Percentiles rank a stretch among this genome's conserved stretches.
Evolutionary conservation across 2,797 vertebrate species (phyloP).

Genomic region (Smutsia temminckii): DNA sequence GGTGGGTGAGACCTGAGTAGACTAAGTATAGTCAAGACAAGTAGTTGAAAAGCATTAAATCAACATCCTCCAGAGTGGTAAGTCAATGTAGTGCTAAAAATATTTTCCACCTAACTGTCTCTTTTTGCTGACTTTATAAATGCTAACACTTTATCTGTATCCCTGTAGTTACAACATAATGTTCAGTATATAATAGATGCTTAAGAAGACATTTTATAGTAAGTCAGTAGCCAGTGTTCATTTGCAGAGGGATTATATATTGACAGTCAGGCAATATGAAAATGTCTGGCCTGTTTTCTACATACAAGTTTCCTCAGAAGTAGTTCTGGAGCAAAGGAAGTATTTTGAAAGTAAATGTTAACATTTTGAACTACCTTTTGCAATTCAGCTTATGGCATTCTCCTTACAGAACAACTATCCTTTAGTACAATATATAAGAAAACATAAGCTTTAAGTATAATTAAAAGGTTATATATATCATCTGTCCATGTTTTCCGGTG

Average conservation of each 20-base stretch:
- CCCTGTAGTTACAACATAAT: background rate
- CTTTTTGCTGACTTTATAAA: background rate
- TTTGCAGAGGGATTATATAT: background rate
- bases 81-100: background rate
- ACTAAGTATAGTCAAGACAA: background rate
- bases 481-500: background rate
- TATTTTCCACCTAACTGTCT: background rate
- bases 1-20: background rate
- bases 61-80: background rate
- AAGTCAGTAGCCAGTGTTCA: background rate
- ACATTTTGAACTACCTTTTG: conserved; percentile 22
- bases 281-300: background rate
- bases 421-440: background rate
- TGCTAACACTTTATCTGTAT: background rate
- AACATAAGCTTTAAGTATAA: conserved; percentile 8
- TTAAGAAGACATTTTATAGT: background rate
- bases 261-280: background rate
- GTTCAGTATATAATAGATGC: background rate
- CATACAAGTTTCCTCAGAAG: conserved; percentile 18
- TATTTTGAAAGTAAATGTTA: conserved; percentile 19
- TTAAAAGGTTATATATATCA: background rate
- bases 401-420: background rate
- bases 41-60: background rate
- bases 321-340: background rate
- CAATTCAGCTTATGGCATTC: background rate